These are phyloP conservation scores for Gymnothorax javanicus DNA, from an alignment of 2,797 vertebrate species.

Conservation along the genomic window DNA sequence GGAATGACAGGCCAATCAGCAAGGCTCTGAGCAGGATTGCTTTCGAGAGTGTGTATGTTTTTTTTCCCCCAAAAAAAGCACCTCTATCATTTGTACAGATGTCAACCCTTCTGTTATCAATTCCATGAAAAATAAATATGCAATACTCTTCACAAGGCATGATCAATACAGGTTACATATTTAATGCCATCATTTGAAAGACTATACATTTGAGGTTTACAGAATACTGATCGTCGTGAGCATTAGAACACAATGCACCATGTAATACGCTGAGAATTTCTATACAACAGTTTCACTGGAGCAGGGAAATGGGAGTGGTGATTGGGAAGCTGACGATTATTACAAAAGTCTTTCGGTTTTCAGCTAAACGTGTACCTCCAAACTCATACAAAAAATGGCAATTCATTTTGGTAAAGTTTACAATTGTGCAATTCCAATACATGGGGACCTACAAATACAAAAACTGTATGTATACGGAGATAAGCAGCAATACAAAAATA, in stretches of 20 bases:
- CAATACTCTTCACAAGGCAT: conserved; percentile 28
- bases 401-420: conserved; percentile 48
- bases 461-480: conserved; percentile 25
- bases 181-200: conserved; percentile 30
- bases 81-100: conserved; percentile 23
- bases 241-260: conserved; percentile 30
- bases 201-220: conserved; percentile 40
- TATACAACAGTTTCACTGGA: conserved; percentile 12
- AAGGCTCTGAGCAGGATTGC: conserved; percentile 39
- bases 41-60: conserved; percentile 19
- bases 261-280: conserved; percentile 9
- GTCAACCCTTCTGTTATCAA: conserved; percentile 21
- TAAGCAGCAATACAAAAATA: conserved; percentile 25
- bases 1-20: conserved; percentile 66
- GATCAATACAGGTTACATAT: conserved; percentile 32
- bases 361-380: conserved; percentile 36
- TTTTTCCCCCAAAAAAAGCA: not conserved
- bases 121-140: conserved; percentile 32
- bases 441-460: conserved; percentile 14
- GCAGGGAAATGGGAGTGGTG: conserved; percentile 25
- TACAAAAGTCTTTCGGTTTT: not conserved
- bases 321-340: not conserved
- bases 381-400: conserved; percentile 55
- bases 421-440: conserved; percentile 56
- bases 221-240: conserved; percentile 26